phyloP scores from a whole-genome alignment of 2,797 vertebrate genomes.

The Eupleurogrammus muticus region DNA sequence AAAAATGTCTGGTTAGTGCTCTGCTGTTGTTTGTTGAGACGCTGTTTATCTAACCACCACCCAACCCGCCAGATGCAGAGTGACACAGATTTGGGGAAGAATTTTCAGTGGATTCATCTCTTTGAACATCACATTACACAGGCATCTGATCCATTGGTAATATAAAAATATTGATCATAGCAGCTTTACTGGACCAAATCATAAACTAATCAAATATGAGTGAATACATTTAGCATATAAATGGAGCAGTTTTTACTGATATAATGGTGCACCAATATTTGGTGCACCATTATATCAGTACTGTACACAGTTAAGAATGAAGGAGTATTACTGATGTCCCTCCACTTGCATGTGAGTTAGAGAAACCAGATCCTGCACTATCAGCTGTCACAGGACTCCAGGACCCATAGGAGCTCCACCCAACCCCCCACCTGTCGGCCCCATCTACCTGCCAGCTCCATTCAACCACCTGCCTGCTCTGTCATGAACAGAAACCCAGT shows the following conservation, averaged over 20 bases:
- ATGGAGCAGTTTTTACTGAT: too few relatives aligned
- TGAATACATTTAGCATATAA: background rate
- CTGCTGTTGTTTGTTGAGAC: too few relatives aligned
- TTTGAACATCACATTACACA: too few relatives aligned
- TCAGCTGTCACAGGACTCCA: conserved; percentile 49
- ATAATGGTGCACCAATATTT: too few relatives aligned
- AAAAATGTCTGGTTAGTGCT: too few relatives aligned
- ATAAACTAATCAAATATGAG: background rate
- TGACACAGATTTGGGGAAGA: too few relatives aligned
- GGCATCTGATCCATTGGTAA: background rate
- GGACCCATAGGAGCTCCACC: conserved; percentile 1
- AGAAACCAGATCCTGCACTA: conserved; percentile 63
- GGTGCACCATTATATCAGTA: background rate
- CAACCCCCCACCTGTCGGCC: conserved; percentile 4
- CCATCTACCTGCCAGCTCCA: conserved; percentile 11
- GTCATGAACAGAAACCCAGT: conserved; percentile 3
- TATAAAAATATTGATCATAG: background rate
- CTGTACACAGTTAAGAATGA: background rate
- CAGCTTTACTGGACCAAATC: too few relatives aligned
- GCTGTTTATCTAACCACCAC: too few relatives aligned
- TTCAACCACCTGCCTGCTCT: conserved; percentile 46
- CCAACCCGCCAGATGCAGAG: too few relatives aligned
- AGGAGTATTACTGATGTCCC: conserved; percentile 14
- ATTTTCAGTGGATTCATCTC: too few relatives aligned
- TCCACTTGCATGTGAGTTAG: conserved; percentile 20